Evolutionary conservation across 2,113 vertebrate species (phyloP).

Genomic region (Donacobius atricapilla): DNA sequence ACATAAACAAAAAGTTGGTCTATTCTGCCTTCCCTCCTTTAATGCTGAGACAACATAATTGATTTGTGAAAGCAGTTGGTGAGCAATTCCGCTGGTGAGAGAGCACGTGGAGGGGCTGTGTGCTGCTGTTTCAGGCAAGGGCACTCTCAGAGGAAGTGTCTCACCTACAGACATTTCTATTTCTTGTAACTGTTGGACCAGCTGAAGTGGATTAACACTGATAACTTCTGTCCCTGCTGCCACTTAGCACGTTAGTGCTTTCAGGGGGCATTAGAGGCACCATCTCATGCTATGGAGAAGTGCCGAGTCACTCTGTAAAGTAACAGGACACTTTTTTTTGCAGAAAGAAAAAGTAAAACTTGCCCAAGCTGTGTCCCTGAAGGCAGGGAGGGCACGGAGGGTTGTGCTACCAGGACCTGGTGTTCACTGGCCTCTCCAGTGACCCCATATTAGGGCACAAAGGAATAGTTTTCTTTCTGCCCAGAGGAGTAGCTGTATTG

Average conservation of each 20-base stretch:
- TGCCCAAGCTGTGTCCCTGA: background rate
- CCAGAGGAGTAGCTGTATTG: background rate
- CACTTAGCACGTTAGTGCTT: constrained; percentile 28
- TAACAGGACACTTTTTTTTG: background rate
- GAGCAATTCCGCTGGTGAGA: constrained; percentile 31
- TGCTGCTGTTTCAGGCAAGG: background rate
- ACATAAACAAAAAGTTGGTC: constrained; percentile 59
- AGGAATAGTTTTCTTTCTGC: background rate
- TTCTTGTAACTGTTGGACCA: background rate
- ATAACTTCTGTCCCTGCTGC: constrained; percentile 30
- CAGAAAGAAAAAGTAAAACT: background rate
- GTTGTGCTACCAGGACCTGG: background rate
- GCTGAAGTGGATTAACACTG: constrained; percentile 24
- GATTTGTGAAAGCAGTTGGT: constrained; percentile 57
- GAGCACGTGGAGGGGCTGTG: background rate
- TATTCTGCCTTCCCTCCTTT: constrained; percentile 34
- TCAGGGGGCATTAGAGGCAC: background rate
- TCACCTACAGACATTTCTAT: constrained; percentile 25
- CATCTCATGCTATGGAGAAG: background rate
- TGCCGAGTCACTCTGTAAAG: background rate
- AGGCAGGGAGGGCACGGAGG: background rate
- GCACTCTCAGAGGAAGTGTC: constrained; percentile 40
- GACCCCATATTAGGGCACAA: background rate
- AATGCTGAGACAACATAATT: constrained; percentile 57
- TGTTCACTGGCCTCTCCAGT: background rate